Evolutionary conservation across 2,113 vertebrate species (phyloP).

Genomic region (Himantopus leucocephalus): DNA sequence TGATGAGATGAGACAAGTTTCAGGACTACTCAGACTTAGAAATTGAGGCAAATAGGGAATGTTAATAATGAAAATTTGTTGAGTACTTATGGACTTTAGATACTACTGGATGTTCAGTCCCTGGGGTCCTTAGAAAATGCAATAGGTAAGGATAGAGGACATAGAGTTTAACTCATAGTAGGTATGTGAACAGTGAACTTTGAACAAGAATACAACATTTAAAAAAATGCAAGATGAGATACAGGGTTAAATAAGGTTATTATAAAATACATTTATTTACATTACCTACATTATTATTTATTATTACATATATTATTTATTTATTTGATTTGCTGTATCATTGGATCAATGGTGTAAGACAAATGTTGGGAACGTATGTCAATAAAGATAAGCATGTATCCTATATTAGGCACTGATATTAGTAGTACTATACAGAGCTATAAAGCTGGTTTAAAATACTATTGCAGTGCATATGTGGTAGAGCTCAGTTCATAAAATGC

Average conservation of each 20-base stretch:
- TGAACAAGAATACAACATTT: neutral
- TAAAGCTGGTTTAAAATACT: neutral
- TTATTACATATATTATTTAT: too few species aligned
- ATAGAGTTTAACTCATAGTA: neutral
- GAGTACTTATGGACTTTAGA: neutral
- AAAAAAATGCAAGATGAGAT: neutral
- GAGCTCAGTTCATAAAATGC: neutral
- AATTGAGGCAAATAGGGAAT: neutral
- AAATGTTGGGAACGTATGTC: neutral
- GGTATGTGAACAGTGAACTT: neutral
- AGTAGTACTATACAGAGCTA: neutral
- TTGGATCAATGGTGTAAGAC: neutral
- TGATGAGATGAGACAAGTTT: conserved; percentile 24
- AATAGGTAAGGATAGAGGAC: neutral
- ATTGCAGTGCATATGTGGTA: neutral
- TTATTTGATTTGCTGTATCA: neutral
- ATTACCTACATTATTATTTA: too few species aligned
- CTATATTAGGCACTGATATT: neutral
- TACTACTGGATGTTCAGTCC: neutral
- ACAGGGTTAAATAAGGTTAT: neutral
- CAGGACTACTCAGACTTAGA: neutral
- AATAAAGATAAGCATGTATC: neutral
- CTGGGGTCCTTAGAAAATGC: neutral
- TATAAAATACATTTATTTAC: neutral
- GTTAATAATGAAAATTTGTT: neutral